These are phyloP conservation scores for Sphenopsis melanotis DNA, from an alignment of 2,797 vertebrate genomes.

Conservation along the genomic window DNA sequence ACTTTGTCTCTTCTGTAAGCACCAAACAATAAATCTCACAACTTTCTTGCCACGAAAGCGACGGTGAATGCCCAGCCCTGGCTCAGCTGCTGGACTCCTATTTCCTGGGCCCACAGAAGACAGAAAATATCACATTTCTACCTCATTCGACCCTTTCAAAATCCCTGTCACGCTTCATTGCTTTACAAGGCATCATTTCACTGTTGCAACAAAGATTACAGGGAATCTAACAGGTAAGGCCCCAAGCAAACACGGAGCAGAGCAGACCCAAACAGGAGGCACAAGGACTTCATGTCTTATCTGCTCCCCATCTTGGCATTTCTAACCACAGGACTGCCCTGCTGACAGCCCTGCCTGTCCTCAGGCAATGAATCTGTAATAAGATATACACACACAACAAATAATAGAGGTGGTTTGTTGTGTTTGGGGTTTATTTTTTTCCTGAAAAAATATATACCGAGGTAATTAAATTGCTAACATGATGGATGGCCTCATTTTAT, in stretches of 20 bases:
- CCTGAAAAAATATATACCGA: conserved; percentile 90
- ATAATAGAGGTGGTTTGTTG: conserved; percentile 72
- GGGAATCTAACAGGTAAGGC: conserved; percentile 78
- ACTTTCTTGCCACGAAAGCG: not conserved
- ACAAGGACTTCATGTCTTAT: conserved; percentile 70
- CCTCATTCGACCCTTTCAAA: conserved; percentile 78
- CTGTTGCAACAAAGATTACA: conserved; percentile 75
- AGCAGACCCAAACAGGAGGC: conserved; percentile 52
- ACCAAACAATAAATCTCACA: conserved; percentile 57
- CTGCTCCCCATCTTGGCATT: conserved; percentile 71
- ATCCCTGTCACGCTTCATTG: conserved; percentile 70
- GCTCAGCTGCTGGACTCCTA: conserved; percentile 63
- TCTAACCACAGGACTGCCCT: conserved; percentile 71
- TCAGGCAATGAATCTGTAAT: conserved; percentile 85
- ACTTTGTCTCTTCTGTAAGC: conserved; percentile 51
- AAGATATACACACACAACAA: conserved; percentile 83
- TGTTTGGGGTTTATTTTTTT: conserved; percentile 56
- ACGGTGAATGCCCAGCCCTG: conserved; percentile 56
- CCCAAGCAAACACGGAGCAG: conserved; percentile 67
- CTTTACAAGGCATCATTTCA: conserved; percentile 78
- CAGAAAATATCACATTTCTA: conserved; percentile 84
- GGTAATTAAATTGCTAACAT: conserved; percentile 99
- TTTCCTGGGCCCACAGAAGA: conserved; percentile 80
- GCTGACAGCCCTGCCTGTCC: conserved; percentile 76
- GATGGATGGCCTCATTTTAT: conserved; percentile 91